Base-by-base conservation (phyloP, 1,140 invertebrate species). In the Heliothis virescens region DNA sequence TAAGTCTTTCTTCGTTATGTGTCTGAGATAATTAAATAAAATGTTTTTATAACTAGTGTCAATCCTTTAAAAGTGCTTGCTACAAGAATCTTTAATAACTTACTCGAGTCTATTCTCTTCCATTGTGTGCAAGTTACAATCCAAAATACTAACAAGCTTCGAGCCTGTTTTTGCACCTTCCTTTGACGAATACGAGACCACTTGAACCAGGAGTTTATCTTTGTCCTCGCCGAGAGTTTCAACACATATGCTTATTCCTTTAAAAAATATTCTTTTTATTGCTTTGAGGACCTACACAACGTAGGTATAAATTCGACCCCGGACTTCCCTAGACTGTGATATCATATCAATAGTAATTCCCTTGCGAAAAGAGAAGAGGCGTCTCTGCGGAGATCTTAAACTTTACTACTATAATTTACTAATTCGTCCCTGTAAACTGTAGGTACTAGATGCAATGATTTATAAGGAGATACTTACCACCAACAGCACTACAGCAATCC, bases 101-200 rank as follows among this genome's bases (percentile, higher is more conserved):
- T 91, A 96, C 95, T 96, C 95, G 75, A 85, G 93, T 86, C 95
- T 90, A 82, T 95, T 95, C 89, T 96, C 95, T 91, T 96, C 95
- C 82, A 96, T 90, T 3, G 95, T 96, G 76, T 96, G 95, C 47
- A 96, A 88, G 82, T 96, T 94, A 75, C 89, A 87, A 82, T 95
- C 95, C 18, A 96, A 90, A 88, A 95, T 96, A 72, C 94, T 92
- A n/a, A 95, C 94, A 48, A 96, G 91, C 63, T 95, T 94, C 13
- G 95, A 93, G 3, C 95, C 95, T 47, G 90, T 93, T 83, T 95
- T 95, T 48, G 89, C 89, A 15, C 92, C 94, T 83, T 95, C 90
- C 73, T 94, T 91, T 41, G 95, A 92, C 3, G 95, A 94, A 82
- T 95, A 92, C 1, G 95, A 95, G 16, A 95, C 94, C 9, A 95